Evolutionary conservation across 2,888 invertebrate genomes (phyloP).

Genomic region (Mythimna lalbum): DNA sequence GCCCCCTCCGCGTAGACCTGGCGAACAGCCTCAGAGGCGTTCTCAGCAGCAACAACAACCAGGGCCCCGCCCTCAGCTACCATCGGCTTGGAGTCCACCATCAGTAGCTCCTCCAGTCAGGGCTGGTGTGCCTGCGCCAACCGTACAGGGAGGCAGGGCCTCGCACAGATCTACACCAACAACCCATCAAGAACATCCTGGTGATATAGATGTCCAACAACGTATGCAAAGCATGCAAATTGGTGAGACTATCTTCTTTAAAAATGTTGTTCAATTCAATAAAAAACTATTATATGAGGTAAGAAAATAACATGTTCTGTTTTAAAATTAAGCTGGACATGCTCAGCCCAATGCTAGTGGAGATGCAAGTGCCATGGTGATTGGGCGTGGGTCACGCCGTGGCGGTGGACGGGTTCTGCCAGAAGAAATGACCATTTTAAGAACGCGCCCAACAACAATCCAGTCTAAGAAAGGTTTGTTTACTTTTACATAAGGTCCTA

Average conservation of each 20-base stretch:
- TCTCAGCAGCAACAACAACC: slow-evolving; percentile 58
- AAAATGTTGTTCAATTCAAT: slow-evolving; percentile 7
- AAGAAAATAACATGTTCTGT: not conserved
- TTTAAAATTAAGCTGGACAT: not conserved
- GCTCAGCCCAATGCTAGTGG: slow-evolving; percentile 63
- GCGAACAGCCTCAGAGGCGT: slow-evolving; percentile 69
- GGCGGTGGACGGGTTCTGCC: slow-evolving; percentile 87
- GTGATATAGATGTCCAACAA: slow-evolving; percentile 83
- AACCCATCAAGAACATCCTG: slow-evolving; percentile 80
- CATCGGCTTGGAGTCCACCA: slow-evolving; percentile 84
- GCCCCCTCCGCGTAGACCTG: slow-evolving; percentile 73
- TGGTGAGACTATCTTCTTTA: slow-evolving; percentile 26
- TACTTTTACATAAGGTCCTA: not conserved
- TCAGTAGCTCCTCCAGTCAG: slow-evolving; percentile 77
- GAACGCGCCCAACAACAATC: slow-evolving; percentile 80
- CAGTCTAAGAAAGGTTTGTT: slow-evolving; percentile 80
- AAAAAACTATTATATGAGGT: not conserved
- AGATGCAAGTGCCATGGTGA: slow-evolving; percentile 71
- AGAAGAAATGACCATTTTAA: slow-evolving; percentile 81
- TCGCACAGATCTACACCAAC: slow-evolving; percentile 78
- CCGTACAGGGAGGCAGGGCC: slow-evolving; percentile 77
- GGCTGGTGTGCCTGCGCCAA: slow-evolving; percentile 78
- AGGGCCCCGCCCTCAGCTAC: slow-evolving; percentile 81
- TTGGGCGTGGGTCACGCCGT: slow-evolving; percentile 89
- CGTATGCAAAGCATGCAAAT: slow-evolving; percentile 74